These are phyloP conservation scores for Pediacus dermestoides DNA, from an alignment of 2,888 invertebrate genomes.

Conservation along the genomic window DNA sequence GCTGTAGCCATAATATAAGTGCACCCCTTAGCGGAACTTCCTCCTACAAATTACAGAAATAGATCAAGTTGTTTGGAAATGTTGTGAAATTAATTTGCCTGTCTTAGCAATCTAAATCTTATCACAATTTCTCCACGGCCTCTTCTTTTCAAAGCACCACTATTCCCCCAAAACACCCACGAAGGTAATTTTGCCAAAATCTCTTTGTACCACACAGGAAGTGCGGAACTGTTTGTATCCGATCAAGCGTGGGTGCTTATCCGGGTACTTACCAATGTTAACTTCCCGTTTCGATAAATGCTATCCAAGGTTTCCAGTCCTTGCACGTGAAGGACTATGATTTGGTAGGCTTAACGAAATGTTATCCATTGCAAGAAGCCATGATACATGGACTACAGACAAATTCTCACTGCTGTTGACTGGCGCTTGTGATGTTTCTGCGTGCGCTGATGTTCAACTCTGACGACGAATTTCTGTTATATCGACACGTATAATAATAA, in stretches of 20 bases:
- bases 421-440: constrained; percentile 22
- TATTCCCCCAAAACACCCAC: no score
- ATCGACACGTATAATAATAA: no score
- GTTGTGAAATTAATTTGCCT: no score
- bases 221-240: no score
- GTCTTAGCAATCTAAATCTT: no score
- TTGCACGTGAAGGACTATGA: constrained; percentile 8
- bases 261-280: no score
- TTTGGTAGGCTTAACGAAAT: constrained; percentile 29
- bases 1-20: constrained; percentile 68
- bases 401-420: constrained; percentile 30
- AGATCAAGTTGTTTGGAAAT: no score
- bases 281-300: no score
- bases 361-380: constrained; percentile 43
- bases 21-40: constrained; percentile 14
- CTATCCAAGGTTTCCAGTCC: constrained; percentile 10
- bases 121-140: no score
- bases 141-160: no score
- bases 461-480: constrained; percentile 7
- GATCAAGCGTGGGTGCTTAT: no score
- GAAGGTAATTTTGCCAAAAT: no score
- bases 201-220: constrained; percentile 22
- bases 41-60: constrained; percentile 11
- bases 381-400: constrained; percentile 40
- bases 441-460: constrained; percentile 9